Base-by-base conservation (phyloP, 2,888 invertebrate species). In the Mylabris sibirica region DNA sequence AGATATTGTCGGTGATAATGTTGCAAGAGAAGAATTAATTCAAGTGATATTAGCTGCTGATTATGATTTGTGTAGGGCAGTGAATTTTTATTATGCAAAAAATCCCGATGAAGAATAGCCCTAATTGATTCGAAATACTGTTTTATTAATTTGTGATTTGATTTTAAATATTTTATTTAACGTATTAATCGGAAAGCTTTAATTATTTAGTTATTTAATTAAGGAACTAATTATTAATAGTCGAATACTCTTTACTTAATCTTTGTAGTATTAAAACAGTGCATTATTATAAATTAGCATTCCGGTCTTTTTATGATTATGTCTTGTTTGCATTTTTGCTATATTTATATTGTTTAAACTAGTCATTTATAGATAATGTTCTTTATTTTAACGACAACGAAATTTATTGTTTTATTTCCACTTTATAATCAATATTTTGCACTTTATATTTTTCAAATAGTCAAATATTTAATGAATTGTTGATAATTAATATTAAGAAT, bases 21-120 rank as follows among this genome's bases (percentile, higher is more conserved):
- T 87, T 17, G 82, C 88, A 3, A 79, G 86, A 57, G 87, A 88
- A 64, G 85, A 85, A 69, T 82, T 89, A 17, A 85, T 87, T 35
- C 84, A 86, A 75, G 81, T 89, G 14, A 85, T 88, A 14, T 79
- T 89, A 61, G 89, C 89, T 3, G 89, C 89, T 8, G 89, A 89
- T 79, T 89, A 86, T 77, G 88, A 89, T 80, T 83, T 87, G 63
- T 88, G 88, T 77, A 79, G 89, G 71, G 89, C 89, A 26, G 85
- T 89, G 69, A 89, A 89, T 81, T 89, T 86, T 82, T 88, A 86
- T 79, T 88, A 87, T 77, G 85, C 87, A 12, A 75, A 74, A 72
- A 75, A 66, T 63, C 76, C 68, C 14, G 76, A 75, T n/a, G 77
- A 76, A 34, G 77, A 76, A 67, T 75, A 70, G 67, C 69, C 53